phyloP scores from a whole-genome alignment of 2,113 vertebrate species.

The Upupa epops region DNA sequence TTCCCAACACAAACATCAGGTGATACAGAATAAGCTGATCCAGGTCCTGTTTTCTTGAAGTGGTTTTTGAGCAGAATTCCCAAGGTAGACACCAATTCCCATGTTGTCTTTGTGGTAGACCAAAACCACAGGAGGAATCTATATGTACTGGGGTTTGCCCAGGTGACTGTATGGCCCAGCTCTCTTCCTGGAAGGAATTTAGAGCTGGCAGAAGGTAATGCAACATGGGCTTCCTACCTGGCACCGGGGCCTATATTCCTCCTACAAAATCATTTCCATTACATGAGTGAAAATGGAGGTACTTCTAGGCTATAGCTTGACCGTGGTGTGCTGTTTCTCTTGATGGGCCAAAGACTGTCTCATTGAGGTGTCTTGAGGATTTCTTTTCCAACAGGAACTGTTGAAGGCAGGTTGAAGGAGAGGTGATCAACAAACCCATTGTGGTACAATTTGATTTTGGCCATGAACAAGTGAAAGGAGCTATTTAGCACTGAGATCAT shows the following conservation, averaged over 20 bases:
- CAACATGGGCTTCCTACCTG: not conserved
- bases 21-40: not conserved
- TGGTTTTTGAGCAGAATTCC: not conserved
- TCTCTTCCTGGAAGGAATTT: not conserved
- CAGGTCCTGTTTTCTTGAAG: not conserved
- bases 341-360: not conserved
- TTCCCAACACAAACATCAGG: constrained; percentile 21
- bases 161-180: accelerated
- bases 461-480: not conserved
- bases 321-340: not conserved
- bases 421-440: not conserved
- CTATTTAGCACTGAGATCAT: not conserved
- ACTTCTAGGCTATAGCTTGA: accelerated
- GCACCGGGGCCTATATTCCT: not conserved
- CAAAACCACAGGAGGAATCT: not conserved
- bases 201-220: not conserved
- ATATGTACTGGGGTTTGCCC: not conserved
- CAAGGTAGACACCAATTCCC: not conserved
- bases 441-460: not conserved
- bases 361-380: not conserved
- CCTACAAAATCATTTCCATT: not conserved
- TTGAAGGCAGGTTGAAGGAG: not conserved
- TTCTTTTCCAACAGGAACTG: not conserved
- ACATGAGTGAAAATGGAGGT: not conserved
- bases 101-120: not conserved